These are phyloP conservation scores for Ctenicera cuprea DNA, from an alignment of 2,888 invertebrate species.

Conservation along the genomic window DNA sequence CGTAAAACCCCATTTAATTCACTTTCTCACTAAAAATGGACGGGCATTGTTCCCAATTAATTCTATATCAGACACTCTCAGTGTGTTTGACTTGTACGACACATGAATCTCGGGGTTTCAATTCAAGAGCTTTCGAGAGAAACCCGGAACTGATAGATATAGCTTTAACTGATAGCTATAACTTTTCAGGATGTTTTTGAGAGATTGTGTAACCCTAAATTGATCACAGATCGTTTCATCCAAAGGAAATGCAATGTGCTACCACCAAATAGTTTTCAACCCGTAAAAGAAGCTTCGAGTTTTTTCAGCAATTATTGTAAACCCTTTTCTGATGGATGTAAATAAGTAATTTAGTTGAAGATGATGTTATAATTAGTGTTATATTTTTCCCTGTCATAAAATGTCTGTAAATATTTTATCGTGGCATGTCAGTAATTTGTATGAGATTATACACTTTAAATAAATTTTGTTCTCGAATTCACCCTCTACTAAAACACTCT, in stretches of 20 bases:
- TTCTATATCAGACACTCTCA: conserved; percentile 55
- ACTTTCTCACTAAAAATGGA: conserved; percentile 40
- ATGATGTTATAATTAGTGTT: too few species aligned
- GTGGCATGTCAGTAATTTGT: conserved; percentile 27
- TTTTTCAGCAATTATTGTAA: too few species aligned
- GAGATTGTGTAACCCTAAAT: conserved; percentile 46
- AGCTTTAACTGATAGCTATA: conserved; percentile 47
- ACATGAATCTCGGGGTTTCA: conserved; percentile 62
- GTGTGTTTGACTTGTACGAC: conserved; percentile 63
- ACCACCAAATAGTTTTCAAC: conserved; percentile 28
- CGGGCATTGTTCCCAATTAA: conserved; percentile 52
- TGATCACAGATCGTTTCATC: conserved; percentile 36
- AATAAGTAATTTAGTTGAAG: background rate
- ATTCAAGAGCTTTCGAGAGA: conserved; percentile 57
- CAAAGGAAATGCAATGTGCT: conserved; percentile 25
- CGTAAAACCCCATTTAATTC: conserved; percentile 36
- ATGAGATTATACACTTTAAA: conserved; percentile 32
- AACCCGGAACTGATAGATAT: conserved; percentile 53
- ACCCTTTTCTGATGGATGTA: too few species aligned
- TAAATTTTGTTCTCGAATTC: conserved; percentile 37
- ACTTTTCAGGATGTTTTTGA: conserved; percentile 49
- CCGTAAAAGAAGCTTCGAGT: background rate
- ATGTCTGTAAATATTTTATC: background rate
- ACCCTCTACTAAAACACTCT: conserved; percentile 43
- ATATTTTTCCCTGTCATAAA: background rate